phyloP scores from a whole-genome alignment of 1,140 invertebrate genomes.

The Drosophila santomea region DNA sequence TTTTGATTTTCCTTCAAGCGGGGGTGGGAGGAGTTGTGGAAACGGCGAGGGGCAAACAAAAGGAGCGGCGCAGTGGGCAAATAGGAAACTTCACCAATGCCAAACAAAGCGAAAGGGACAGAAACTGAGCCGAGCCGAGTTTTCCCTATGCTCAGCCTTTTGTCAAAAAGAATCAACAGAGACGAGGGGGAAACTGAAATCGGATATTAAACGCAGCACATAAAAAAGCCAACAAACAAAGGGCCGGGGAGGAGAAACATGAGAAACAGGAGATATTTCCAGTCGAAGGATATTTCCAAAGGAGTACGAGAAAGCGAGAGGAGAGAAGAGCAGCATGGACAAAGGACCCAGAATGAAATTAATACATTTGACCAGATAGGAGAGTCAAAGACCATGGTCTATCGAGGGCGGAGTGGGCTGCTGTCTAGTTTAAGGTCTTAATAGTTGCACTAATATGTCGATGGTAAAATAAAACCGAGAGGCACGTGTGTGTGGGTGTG shows the following conservation, averaged over 20 bases:
- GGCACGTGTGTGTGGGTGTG: slow-evolving; percentile 52
- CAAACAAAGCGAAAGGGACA: slow-evolving; percentile 41
- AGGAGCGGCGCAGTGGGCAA: slow-evolving; percentile 65
- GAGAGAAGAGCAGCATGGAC: slow-evolving; percentile 13
- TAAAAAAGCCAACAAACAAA: slow-evolving; percentile 45
- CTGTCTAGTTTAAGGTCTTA: slow-evolving; percentile 40
- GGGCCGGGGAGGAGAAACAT: slow-evolving; percentile 45
- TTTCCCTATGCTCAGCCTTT: slow-evolving; percentile 39
- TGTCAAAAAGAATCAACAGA: slow-evolving; percentile 49
- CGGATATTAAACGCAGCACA: slow-evolving; percentile 79
- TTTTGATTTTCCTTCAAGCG: slow-evolving; percentile 60
- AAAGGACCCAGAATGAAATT: slow-evolving; percentile 57
- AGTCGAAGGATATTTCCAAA: slow-evolving; percentile 24
- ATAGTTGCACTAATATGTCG: slow-evolving; percentile 74
- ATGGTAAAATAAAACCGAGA: slow-evolving; percentile 72
- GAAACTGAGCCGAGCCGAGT: slow-evolving; percentile 7
- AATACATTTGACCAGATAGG: slow-evolving; percentile 52
- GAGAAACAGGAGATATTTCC: slow-evolving; percentile 23
- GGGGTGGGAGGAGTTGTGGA: slow-evolving; percentile 1
- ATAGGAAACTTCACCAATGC: slow-evolving; percentile 65
- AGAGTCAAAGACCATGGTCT: slow-evolving; percentile 15
- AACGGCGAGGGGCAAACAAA: slow-evolving; percentile 52
- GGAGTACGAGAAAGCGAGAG: slow-evolving; percentile 7
- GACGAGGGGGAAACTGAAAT: slow-evolving; percentile 62
- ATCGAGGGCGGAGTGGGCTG: slow-evolving; percentile 9